Conservation (phyloP, 2,797 vertebrate genomes). For the Sandelia bainsii region DNA sequence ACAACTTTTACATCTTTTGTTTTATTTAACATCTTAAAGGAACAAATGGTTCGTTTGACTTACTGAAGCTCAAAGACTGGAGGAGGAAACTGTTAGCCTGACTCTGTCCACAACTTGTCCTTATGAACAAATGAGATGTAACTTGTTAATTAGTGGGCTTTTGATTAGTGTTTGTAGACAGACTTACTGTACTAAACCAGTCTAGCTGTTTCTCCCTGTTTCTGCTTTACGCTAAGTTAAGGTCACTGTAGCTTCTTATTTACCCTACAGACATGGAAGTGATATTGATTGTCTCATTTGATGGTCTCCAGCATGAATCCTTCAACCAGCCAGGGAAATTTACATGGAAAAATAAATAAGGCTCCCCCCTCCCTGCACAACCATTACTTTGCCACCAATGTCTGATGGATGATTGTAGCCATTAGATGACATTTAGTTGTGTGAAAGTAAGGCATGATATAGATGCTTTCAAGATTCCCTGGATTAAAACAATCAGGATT, state of each 20-base stretch:
- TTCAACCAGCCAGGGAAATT: background rate
- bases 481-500: conserved; percentile 30
- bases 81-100: no score
- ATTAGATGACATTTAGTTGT: background rate
- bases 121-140: no score
- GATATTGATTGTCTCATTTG: background rate
- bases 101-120: background rate
- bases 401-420: conserved; percentile 3
- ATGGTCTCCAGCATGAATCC: background rate
- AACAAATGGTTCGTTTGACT: background rate
- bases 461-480: background rate
- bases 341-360: background rate
- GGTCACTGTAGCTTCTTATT: no score
- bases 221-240: no score
- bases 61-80: no score
- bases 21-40: no score
- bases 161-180: no score
- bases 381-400: background rate
- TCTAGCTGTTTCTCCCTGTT: background rate
- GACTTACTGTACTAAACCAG: no score
- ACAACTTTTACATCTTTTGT: no score
- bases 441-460: background rate
- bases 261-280: no score
- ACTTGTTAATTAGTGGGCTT: no score
- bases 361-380: background rate